Evolutionary conservation across 1,140 invertebrate genomes (phyloP).

Genomic region (Coelopa frigida): DNA sequence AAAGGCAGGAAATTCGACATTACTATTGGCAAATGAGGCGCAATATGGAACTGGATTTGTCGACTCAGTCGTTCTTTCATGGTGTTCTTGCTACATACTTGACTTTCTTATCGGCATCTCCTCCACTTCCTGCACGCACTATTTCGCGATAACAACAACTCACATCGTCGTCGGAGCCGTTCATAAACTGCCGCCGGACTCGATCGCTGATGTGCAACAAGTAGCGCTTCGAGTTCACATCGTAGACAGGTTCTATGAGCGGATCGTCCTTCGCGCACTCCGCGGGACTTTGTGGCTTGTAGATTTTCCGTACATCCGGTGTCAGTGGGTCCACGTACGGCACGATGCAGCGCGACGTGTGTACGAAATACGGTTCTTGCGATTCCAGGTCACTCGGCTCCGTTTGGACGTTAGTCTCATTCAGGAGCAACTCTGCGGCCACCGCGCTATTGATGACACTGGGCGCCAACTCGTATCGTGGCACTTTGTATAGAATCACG

Average conservation of each 20-base stretch:
- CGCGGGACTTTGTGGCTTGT: constrained; percentile 50
- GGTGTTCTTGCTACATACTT: constrained; percentile 45
- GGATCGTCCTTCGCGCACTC: constrained; percentile 49
- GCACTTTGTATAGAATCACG: too few species aligned
- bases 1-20: constrained; percentile 6
- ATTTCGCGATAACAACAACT: constrained; percentile 52
- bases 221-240: constrained; percentile 16
- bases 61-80: too few species aligned
- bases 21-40: too few species aligned
- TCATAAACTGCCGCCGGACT: constrained; percentile 7
- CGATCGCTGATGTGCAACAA: constrained; percentile 26
- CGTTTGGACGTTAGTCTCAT: too few species aligned
- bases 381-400: not conserved
- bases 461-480: too few species aligned
- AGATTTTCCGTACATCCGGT: constrained; percentile 52
- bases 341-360: constrained; percentile 52
- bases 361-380: constrained; percentile 30
- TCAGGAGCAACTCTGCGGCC: too few species aligned
- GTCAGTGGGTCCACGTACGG: constrained; percentile 60
- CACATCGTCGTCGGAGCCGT: not conserved
- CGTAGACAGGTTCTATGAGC: constrained; percentile 39
- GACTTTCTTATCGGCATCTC: constrained; percentile 44
- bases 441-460: too few species aligned
- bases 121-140: constrained; percentile 27
- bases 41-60: too few species aligned